Conservation (phyloP, 2,797 vertebrate species). For the Helarctos malayanus region DNA sequence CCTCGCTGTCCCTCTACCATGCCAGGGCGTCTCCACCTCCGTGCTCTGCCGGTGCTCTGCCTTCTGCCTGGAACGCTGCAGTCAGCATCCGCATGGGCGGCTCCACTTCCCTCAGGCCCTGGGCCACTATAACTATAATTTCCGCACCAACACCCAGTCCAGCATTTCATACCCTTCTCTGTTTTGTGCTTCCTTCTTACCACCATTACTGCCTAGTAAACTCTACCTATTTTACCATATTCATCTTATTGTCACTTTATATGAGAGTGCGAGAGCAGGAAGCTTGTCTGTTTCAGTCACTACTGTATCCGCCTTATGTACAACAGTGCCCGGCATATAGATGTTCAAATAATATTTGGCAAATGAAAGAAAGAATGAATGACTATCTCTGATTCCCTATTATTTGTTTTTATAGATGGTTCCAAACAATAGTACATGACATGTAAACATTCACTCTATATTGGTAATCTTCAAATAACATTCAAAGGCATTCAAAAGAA, state of each 20-base stretch:
- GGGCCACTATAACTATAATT: background rate
- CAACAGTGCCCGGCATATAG: background rate
- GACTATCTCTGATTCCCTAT: background rate
- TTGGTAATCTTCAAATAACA: background rate
- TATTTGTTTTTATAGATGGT: background rate
- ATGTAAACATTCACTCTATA: background rate
- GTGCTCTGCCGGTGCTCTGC: background rate
- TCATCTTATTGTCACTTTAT: background rate
- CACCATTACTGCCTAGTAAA: background rate
- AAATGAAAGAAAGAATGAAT: background rate
- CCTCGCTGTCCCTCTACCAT: fast-evolving
- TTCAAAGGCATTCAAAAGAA: background rate
- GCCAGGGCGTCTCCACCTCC: background rate
- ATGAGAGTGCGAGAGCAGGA: background rate
- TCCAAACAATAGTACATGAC: background rate
- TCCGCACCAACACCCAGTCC: background rate
- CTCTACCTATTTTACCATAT: background rate
- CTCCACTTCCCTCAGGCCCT: background rate
- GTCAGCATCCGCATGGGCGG: background rate
- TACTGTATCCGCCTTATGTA: background rate
- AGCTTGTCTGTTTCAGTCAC: background rate
- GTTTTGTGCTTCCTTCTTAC: background rate
- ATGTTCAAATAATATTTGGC: background rate
- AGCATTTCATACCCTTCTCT: background rate
- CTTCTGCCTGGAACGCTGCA: background rate